Base-by-base conservation (phyloP, 2,888 invertebrate genomes). In the Amphipyra berbera region DNA sequence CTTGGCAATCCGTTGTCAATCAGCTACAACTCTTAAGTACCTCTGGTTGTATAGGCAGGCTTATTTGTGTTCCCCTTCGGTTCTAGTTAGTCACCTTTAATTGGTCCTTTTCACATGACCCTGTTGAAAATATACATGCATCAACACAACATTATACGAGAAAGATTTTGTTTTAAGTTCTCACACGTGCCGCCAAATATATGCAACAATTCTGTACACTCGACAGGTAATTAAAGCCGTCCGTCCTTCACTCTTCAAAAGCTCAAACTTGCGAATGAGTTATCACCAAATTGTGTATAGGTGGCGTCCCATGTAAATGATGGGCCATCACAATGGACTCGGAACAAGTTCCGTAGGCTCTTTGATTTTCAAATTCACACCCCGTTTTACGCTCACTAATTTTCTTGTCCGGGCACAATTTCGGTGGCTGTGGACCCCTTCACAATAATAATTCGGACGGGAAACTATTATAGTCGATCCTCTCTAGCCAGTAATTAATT, bases 321-420 rank as follows among this genome's bases (percentile, higher is more conserved):
- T 89, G 90, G 89, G 81, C 83, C 83, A 81, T 86, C 88, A 93
- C 93, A 94, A 93, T 93, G 82, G 88, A 86, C 87, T 83, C 81
- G 72, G 86, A 87, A 90, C 88, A 90, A 93, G 88, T 92, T 89
- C 87, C 82, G 82, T 82, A 84, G 83, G 86, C 92, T 92, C 93
- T 93, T 93, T 94, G 93, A 92, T 93, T 94, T 88, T 87, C 90
- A 90, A 92, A 93, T 93, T 93, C 93, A 90, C 94, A 94, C 94
- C 94, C 95, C 87, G 93, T 90, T 94, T 94, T 92, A 94, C 94
- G 94, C 94, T 93, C 90, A 93, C 91, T 94, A 95, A 95, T 95
- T 95, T 95, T 94, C 94, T 95, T 94, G 93, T 93, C 93, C 94
- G 94, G 94, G 93, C 94, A 94, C 93, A 94, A 93, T 94, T 93